Base-by-base conservation (phyloP, 2,113 vertebrate species). In the Pachypanchax playfairii region DNA sequence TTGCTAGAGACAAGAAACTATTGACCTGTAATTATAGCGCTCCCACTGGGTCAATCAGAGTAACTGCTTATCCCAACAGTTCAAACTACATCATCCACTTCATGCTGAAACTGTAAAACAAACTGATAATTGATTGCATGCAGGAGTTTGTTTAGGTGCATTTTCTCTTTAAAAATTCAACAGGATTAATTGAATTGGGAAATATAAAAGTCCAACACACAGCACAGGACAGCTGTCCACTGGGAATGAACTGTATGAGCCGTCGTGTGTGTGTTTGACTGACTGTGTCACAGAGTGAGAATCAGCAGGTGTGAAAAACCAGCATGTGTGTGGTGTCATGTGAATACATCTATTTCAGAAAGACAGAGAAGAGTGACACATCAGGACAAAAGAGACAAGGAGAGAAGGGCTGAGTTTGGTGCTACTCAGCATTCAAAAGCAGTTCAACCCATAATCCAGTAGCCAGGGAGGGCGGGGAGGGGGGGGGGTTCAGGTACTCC, bases 361-460 rank as follows among this genome's bases (percentile, higher is more conserved):
- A 78, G 70, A 70, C 43, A n/a, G 60, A 60, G 50, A 44, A 28
- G 60, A 70, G 64, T 47, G 54, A 60, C 65, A 73, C 66, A 36
- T 43, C 22, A 21, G 51, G 72, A 75, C 41, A 35, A 64, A 62
- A 59, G 52, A 52, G 65, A 65, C 31, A 65, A 26, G 39, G 36
- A 39, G 13, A 41, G 60, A 70, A 13, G 2, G 50, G 35, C 28
- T 3, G 50, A 67, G 39, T 55, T 26, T 43, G 28, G 21, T 62
- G 60, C 72, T 60, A 48, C 75, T 83, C 73, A 31, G 65, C 68
- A 79, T 77, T 85, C 75, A 85, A 59, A 82, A 48, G 63, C 66
- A 85, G 71, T 76, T 85, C 72, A 76, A 38, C 44, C 56, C 85
- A 85, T 86, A 82, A 83, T 86, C 79, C 75, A 66, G 49, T 33